phyloP scores from a whole-genome alignment of 2,797 vertebrate genomes.

The Craterocephalus amniculus region DNA sequence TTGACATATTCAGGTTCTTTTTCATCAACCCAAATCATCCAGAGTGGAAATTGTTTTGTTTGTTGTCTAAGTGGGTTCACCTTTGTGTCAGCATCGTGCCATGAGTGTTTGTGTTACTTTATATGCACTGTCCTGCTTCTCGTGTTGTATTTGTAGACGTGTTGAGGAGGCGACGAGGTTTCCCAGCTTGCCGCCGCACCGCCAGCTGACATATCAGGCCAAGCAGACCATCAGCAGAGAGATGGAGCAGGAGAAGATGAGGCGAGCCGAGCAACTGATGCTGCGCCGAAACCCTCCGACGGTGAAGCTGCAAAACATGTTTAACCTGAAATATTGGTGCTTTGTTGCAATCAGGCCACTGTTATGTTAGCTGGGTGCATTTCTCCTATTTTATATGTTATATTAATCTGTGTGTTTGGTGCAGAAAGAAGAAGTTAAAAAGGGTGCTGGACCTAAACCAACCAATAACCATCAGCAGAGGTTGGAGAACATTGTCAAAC shows the following conservation, averaged over 20 bases:
- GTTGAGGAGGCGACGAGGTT: constrained; percentile 91
- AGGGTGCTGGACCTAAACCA: constrained; percentile 40
- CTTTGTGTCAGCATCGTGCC: constrained; percentile 1
- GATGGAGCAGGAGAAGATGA: constrained; percentile 95
- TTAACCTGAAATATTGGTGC: not conserved
- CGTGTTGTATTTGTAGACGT: constrained; percentile 76
- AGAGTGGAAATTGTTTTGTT: constrained; percentile 35
- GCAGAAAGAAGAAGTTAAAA: constrained; percentile 59
- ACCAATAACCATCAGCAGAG: constrained; percentile 87
- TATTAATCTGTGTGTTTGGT: constrained; percentile 11
- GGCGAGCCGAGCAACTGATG: constrained; percentile 85
- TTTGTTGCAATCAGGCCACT: not conserved
- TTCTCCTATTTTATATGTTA: constrained; percentile 5
- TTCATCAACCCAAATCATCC: constrained; percentile 20
- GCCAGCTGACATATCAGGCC: constrained; percentile 93
- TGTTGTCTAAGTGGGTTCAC: constrained; percentile 19
- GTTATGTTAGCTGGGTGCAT: too few species aligned
- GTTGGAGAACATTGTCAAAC: constrained; percentile 87
- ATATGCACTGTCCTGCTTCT: not conserved
- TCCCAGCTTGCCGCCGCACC: constrained; percentile 85
- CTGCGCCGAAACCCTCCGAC: constrained; percentile 65
- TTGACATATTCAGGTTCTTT: constrained; percentile 57
- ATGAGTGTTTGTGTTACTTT: not conserved
- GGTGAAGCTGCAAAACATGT: constrained; percentile 66
- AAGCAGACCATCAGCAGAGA: constrained; percentile 95